Evolutionary conservation across 2,888 invertebrate species (phyloP).

Genomic region (Stenurella melanura): DNA sequence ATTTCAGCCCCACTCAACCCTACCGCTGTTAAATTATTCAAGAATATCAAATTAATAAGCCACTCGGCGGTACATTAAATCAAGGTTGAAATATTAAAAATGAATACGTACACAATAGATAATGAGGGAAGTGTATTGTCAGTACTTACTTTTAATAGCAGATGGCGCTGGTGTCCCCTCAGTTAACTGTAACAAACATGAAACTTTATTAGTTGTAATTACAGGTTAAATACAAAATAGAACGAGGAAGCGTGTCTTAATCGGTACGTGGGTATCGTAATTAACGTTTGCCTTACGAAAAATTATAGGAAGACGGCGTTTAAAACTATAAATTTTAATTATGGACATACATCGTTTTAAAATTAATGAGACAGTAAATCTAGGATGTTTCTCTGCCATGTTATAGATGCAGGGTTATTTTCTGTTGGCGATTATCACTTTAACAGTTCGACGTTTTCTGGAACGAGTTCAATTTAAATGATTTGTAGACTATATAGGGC

Average conservation of each 20-base stretch:
- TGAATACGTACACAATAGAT: slow-evolving; percentile 41
- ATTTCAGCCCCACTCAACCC: slow-evolving; percentile 16
- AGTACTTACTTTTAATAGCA: slow-evolving; percentile 73
- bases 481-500: too few species aligned
- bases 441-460: not conserved
- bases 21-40: slow-evolving; percentile 27
- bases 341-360: not conserved
- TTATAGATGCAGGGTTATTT: not conserved
- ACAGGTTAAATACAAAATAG: slow-evolving; percentile 10
- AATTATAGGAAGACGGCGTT: not conserved
- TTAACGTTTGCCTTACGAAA: not conserved
- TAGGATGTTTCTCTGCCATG: not conserved
- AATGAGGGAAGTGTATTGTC: slow-evolving; percentile 12
- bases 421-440: not conserved
- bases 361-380: not conserved
- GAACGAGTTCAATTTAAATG: too few species aligned
- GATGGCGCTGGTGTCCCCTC: slow-evolving; percentile 70
- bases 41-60: slow-evolving; percentile 31
- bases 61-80: not conserved
- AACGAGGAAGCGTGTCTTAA: not conserved
- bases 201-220: slow-evolving; percentile 5
- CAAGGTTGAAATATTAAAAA: slow-evolving; percentile 28
- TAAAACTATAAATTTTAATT: slow-evolving; percentile 7
- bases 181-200: slow-evolving; percentile 70
- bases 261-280: not conserved